Evolutionary conservation across 1,140 invertebrate species (phyloP).

Genomic region (Drosophila sechellia): DNA sequence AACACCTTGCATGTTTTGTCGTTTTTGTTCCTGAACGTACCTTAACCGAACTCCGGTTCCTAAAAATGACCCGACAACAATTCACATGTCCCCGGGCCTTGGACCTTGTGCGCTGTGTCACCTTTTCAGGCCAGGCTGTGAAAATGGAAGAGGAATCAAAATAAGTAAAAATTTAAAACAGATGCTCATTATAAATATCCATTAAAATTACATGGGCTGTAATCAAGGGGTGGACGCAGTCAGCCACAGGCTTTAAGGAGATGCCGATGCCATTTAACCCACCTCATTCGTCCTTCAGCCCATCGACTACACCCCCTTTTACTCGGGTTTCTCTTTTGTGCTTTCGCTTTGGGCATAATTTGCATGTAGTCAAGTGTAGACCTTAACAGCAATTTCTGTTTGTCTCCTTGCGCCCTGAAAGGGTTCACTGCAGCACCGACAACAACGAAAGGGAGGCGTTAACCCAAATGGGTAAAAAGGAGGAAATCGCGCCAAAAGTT

Average conservation of each 20-base stretch:
- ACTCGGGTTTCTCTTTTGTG: conserved; percentile 31
- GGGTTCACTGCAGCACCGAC: conserved; percentile 52
- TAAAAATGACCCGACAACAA: conserved; percentile 73
- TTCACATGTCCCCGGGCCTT: conserved; percentile 63
- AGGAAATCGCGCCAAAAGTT: conserved; percentile 63
- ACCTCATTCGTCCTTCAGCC: conserved; percentile 22
- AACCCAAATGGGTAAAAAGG: conserved; percentile 41
- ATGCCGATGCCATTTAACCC: conserved; percentile 13
- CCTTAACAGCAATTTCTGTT: conserved; percentile 64
- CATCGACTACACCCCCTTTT: conserved; percentile 5
- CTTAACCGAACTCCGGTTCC: conserved; percentile 17
- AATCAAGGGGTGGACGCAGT: conserved; percentile 37
- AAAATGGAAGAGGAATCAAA: conserved; percentile 10
- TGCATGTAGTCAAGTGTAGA: conserved; percentile 66
- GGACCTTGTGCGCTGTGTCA: conserved; percentile 66
- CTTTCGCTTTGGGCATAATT: conserved; percentile 63
- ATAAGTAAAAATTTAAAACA: conserved; percentile 65
- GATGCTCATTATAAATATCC: conserved; percentile 80
- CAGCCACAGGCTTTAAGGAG: conserved; percentile 14
- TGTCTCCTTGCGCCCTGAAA: conserved; percentile 59
- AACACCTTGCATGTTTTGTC: conserved; percentile 58
- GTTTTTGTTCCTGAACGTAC: conserved; percentile 1
- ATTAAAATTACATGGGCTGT: conserved; percentile 77
- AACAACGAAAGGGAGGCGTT: conserved; percentile 29
- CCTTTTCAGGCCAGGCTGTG: conserved; percentile 33